Base-by-base conservation (phyloP, 92 coral and sea anemone genomes). In the Phenganax subtilis region DNA sequence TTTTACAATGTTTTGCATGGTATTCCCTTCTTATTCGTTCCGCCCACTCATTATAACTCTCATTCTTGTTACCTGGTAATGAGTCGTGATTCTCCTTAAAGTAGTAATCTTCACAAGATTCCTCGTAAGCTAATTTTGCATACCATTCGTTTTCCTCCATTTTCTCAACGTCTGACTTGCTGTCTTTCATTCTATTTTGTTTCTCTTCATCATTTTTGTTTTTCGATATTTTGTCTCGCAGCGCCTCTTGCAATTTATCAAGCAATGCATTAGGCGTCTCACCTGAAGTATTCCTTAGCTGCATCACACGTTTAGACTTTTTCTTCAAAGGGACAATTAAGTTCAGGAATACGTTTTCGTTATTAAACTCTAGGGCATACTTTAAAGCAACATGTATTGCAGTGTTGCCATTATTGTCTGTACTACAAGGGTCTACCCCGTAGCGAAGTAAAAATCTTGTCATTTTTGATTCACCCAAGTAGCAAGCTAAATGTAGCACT, bases 1-100 rank as follows among this genome's bases (percentile, higher is more conserved):
- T 20, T 20, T 56, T 75, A 47, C 71, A 51, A 12, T 52, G 44
- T 65, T 79, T 37, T 20, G 77, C 57, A 12, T 67, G 47, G 55
- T 90, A 88, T 55, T 71, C 86, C 29, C 81, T 76, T 31, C 88
- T 85, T 12, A 96, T 92, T 64, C 96, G 75, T 7, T 90, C 96
- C 6, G 90, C 97, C 99, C 99, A 96, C 15, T 85, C 88, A 70
- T 96, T 89, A 61, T 92, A 96, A 1, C 89, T 58, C 82, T 93
- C 97, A 27, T 68, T 76, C 1, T 64, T 51, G 78, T 86, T 71
- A 10, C 80, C 93, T 12, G 73, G 52, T 8, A 31, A 55, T 29
- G 81, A 81, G 60, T 85, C 89, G 28, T 88, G 76, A 27, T 31
- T 51, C 1, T 71, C 90, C 52, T 87, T 80, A 27, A 67, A 65